These are phyloP conservation scores for Rafetus swinhoei DNA, from an alignment of 2,113 vertebrate genomes.

Conservation along the genomic window DNA sequence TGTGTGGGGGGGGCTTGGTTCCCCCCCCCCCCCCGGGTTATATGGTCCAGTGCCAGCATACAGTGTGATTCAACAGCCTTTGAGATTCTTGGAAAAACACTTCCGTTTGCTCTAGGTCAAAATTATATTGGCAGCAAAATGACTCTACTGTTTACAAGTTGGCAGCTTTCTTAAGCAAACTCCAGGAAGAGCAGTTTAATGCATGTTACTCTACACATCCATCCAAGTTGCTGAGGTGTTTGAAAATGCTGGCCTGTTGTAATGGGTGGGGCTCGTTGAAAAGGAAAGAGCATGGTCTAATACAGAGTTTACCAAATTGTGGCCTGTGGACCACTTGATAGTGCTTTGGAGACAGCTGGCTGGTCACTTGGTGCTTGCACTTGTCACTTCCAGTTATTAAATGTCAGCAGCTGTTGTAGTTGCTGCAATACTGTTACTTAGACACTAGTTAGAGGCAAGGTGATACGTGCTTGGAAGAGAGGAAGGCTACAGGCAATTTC, in stretches of 20 bases:
- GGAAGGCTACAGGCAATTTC: not conserved
- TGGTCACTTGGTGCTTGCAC: constrained; percentile 35
- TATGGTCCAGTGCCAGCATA: constrained; percentile 47
- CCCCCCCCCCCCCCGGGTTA: not conserved
- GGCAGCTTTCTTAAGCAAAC: constrained; percentile 62
- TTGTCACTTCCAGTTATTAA: constrained; percentile 24
- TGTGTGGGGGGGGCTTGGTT: constrained; percentile 5
- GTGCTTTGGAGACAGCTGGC: constrained; percentile 26
- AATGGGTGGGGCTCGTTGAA: constrained; percentile 29
- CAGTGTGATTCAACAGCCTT: constrained; percentile 51
- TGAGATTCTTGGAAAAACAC: constrained; percentile 76
- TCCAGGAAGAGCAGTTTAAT: constrained; percentile 50
- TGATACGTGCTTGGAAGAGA: fast-evolving
- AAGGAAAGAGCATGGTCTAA: constrained; percentile 17
- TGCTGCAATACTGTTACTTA: not conserved
- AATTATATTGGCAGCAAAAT: constrained; percentile 67
- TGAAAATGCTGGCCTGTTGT: constrained; percentile 39
- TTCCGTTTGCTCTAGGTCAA: constrained; percentile 77
- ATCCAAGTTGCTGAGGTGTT: constrained; percentile 47
- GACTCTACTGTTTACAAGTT: constrained; percentile 71
- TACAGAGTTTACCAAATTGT: not conserved
- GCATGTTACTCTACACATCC: constrained; percentile 8
- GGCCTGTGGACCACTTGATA: constrained; percentile 42
- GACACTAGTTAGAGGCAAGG: not conserved
- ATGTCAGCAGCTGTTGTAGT: constrained; percentile 11